phyloP scores from a whole-genome alignment of 1,140 invertebrate species.

The Pantala flavescens region DNA sequence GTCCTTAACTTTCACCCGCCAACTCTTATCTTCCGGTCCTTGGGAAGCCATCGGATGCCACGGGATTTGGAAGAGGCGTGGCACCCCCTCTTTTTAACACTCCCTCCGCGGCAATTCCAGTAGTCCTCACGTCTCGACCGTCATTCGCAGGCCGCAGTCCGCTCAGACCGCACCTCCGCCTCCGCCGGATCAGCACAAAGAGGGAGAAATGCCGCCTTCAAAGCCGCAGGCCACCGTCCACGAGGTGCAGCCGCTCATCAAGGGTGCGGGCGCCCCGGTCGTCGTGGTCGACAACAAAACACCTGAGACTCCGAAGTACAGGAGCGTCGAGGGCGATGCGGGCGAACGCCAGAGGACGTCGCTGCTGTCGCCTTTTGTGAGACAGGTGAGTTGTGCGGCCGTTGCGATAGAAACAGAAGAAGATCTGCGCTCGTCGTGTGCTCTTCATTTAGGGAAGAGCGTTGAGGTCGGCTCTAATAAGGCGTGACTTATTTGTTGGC shows the following conservation, averaged over 20 bases:
- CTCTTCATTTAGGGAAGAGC: too few species aligned
- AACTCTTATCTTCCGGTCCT: too few species aligned
- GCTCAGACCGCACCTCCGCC: not conserved
- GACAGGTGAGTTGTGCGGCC: not conserved
- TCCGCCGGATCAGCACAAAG: not conserved
- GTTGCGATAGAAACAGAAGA: not conserved
- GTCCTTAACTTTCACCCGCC: too few species aligned
- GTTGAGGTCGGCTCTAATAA: too few species aligned
- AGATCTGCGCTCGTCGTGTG: too few species aligned
- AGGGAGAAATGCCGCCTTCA: not conserved
- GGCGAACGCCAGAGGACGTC: not conserved
- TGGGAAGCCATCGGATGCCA: too few species aligned
- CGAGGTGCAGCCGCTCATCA: conserved; percentile 5
- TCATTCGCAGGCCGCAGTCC: too few species aligned
- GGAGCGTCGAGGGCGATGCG: not conserved
- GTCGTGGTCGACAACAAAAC: not conserved
- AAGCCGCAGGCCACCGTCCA: not conserved
- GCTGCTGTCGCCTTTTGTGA: not conserved
- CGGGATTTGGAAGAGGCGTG: not conserved
- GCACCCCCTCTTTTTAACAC: not conserved
- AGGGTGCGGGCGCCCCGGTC: not conserved
- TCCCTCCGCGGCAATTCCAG: not conserved
- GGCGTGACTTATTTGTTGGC: too few species aligned
- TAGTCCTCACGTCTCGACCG: not conserved
- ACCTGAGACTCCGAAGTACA: not conserved